Percentiles rank a stretch among this genome's conserved stretches.
These are phyloP conservation scores for Sebastiscus tertius DNA, from an alignment of 2,797 vertebrate genomes.

Conservation along the genomic window DNA sequence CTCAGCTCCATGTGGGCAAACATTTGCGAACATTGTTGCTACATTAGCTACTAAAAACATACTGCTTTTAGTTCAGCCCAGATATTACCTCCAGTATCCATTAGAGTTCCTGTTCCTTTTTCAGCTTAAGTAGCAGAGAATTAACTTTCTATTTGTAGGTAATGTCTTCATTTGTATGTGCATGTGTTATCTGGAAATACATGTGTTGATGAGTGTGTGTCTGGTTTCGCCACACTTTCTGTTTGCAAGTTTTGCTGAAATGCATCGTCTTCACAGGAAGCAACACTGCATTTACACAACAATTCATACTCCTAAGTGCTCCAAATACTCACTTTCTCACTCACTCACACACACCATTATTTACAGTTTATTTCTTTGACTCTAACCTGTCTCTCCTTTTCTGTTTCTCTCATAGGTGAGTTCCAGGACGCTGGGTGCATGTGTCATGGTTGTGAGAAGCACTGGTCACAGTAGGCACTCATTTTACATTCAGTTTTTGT, in stretches of 20 bases:
- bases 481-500: constrained; percentile 23
- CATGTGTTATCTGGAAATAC: background rate
- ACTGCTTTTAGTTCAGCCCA: background rate
- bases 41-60: background rate
- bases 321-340: background rate
- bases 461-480: constrained; percentile 44
- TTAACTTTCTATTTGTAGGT: background rate
- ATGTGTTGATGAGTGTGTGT: background rate
- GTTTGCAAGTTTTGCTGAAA: constrained; percentile 4
- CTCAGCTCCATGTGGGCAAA: background rate
- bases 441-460: constrained; percentile 24
- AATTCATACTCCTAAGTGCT: constrained; percentile 7
- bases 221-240: background rate
- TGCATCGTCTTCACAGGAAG: constrained; percentile 15
- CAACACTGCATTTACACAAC: background rate
- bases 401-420: constrained; percentile 65
- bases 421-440: constrained; percentile 35
- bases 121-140: background rate
- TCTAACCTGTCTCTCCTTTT: constrained; percentile 30
- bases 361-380: background rate
- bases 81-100: background rate
- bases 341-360: background rate
- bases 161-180: background rate
- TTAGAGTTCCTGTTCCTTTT: background rate
- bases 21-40: background rate